phyloP scores from a whole-genome alignment of 2,888 invertebrate genomes.

The Fragum sueziense region DNA sequence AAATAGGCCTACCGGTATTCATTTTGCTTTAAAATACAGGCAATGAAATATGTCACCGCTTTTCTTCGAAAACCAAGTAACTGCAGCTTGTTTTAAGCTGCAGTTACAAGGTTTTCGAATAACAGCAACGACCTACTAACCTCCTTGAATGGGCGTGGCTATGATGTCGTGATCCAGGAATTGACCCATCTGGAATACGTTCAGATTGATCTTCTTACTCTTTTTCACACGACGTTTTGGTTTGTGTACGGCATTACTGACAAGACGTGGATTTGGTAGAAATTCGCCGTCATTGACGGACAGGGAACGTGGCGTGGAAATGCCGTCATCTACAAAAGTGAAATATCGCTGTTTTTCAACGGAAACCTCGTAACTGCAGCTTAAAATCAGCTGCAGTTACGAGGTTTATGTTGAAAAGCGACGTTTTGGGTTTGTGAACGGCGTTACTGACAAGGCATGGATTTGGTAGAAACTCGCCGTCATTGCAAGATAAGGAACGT shows the following conservation, averaged over 20 bases:
- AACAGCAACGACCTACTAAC: too few species aligned
- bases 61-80: too few species aligned
- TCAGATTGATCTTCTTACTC: constrained; percentile 7
- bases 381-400: too few species aligned
- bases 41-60: background rate
- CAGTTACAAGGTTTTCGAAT: too few species aligned
- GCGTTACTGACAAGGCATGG: background rate
- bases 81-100: too few species aligned
- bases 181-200: constrained; percentile 22
- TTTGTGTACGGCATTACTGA: background rate
- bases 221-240: background rate
- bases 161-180: constrained; percentile 22
- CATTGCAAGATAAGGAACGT: background rate
- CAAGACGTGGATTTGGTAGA: background rate
- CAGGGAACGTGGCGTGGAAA: background rate
- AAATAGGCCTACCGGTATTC: too few species aligned
- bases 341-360: background rate
- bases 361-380: too few species aligned
- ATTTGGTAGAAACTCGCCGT: constrained; percentile 23
- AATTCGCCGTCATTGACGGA: constrained; percentile 22
- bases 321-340: background rate
- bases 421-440: background rate
- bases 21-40: too few species aligned
- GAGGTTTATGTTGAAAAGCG: too few species aligned
- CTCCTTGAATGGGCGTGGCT: constrained; percentile 8